Conservation (phyloP, 2,113 vertebrate species). For the Etheostoma cragini region DNA sequence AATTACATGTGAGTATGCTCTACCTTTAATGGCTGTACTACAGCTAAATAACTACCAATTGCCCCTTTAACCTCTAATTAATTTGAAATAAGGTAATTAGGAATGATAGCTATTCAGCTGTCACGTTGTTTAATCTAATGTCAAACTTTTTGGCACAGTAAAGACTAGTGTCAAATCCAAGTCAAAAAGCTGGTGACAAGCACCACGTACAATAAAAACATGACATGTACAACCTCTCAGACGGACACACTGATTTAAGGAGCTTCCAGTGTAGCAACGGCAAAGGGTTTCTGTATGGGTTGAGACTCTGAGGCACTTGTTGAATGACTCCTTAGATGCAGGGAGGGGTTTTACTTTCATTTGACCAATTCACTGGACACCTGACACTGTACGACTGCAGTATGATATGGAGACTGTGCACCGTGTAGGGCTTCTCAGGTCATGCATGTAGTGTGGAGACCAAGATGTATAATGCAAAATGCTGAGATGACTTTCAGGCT, state of each 20-base stretch:
- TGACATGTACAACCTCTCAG: not conserved
- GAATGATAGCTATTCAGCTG: not conserved
- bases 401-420: slow-evolving; percentile 32
- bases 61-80: not conserved
- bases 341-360: slow-evolving; percentile 65
- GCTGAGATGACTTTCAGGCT: not conserved
- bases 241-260: slow-evolving; percentile 23
- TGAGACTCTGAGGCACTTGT: slow-evolving; percentile 24
- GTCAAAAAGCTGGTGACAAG: not conserved
- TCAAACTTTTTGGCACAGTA: not conserved
- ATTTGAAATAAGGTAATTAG: not conserved
- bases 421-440: slow-evolving; percentile 14
- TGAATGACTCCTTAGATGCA: slow-evolving; percentile 43
- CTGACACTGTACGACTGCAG: slow-evolving; percentile 33
- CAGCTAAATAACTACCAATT: not conserved
- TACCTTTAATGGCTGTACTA: not conserved
- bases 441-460: slow-evolving; percentile 11
- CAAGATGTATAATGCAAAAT: slow-evolving; percentile 25
- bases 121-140: not conserved
- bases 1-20: not conserved
- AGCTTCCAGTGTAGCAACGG: slow-evolving; percentile 1
- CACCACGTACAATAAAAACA: not conserved
- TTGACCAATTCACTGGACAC: slow-evolving; percentile 58
- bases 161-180: not conserved
- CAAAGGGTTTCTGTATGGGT: slow-evolving; percentile 6